Percentiles rank a stretch among this genome's conserved stretches.
phyloP scores from a whole-genome alignment of 2,888 invertebrate species.

The Apamea anceps region DNA sequence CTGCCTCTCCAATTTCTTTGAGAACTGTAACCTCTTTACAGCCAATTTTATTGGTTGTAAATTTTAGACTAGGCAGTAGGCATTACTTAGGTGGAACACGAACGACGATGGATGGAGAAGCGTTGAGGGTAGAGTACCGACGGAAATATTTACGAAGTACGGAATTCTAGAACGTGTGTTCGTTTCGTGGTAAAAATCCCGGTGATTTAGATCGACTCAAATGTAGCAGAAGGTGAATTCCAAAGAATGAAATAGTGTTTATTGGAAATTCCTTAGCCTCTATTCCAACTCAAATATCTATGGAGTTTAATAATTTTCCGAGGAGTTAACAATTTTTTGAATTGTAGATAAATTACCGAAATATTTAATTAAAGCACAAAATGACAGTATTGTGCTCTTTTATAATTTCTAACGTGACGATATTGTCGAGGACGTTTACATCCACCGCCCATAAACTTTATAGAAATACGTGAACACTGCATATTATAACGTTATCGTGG shows the following conservation, averaged over 20 bases:
- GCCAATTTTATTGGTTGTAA: conserved; percentile 34
- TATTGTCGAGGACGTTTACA: not conserved
- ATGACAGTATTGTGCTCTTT: not conserved
- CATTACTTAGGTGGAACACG: conserved; percentile 27
- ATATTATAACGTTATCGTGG: not conserved
- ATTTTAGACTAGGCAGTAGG: conserved; percentile 30
- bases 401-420: not conserved
- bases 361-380: not conserved
- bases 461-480: too few species aligned
- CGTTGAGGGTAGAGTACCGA: conserved; percentile 1
- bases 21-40: conserved; percentile 21
- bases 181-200: not conserved
- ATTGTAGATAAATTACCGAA: not conserved
- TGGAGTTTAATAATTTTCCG: not conserved
- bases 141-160: conserved; percentile 24
- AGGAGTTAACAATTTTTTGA: not conserved
- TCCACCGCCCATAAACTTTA: not conserved
- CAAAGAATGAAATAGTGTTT: not conserved
- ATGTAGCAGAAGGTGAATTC: not conserved
- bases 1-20: conserved; percentile 52
- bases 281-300: not conserved
- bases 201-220: not conserved
- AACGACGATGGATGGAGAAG: conserved; percentile 1
- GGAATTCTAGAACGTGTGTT: conserved; percentile 5
- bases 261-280: not conserved